phyloP scores from a whole-genome alignment of 1,140 invertebrate species.

The Zeugodacus cucurbitae region DNA sequence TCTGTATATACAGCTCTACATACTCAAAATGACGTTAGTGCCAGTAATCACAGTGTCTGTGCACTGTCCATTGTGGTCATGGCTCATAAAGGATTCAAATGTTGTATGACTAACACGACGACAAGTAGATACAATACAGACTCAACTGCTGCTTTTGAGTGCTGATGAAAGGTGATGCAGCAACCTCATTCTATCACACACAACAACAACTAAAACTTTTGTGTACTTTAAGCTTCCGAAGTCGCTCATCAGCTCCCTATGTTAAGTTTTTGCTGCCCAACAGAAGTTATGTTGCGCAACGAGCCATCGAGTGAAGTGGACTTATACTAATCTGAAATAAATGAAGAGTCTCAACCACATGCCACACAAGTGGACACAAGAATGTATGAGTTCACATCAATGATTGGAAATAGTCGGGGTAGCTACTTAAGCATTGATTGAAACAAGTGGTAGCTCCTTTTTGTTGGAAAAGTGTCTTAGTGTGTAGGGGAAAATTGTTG shows the following conservation, averaged over 20 bases:
- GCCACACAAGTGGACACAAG: conserved; percentile 24
- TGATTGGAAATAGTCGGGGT: background rate
- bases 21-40: background rate
- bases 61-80: conserved; percentile 49
- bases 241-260: background rate
- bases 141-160: conserved; percentile 39
- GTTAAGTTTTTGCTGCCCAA: background rate
- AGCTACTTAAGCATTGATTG: background rate
- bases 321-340: conserved; percentile 62
- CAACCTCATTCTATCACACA: background rate
- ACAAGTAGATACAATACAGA: background rate
- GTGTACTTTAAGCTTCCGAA: background rate
- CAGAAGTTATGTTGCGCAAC: background rate
- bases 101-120: background rate
- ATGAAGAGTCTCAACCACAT: conserved; percentile 54
- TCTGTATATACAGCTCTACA: background rate
- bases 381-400: background rate
- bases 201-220: background rate
- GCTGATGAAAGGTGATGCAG: background rate
- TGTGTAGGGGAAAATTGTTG: too few species aligned
- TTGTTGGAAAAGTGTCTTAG: background rate
- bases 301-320: conserved; percentile 46
- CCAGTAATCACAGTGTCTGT: conserved; percentile 41
- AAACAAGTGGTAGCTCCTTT: background rate
- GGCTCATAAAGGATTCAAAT: conserved; percentile 65